phyloP scores from a whole-genome alignment of 2,888 invertebrate genomes.

The Cybosia mesomella region DNA sequence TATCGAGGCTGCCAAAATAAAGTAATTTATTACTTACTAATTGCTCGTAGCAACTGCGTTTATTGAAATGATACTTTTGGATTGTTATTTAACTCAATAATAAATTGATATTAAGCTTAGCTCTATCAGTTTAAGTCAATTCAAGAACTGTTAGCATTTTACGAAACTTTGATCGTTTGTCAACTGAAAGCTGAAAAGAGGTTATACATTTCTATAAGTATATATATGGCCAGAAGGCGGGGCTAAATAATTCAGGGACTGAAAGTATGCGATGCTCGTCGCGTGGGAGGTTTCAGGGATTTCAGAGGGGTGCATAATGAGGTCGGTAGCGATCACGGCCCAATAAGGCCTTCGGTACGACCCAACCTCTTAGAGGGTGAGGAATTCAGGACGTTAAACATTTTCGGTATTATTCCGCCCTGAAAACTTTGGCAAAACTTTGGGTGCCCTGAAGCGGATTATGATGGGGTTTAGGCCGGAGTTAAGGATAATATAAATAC shows the following conservation, averaged over 20 bases:
- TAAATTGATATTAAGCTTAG: too few species aligned
- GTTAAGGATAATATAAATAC: too few species aligned
- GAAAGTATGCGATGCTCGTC: constrained; percentile 15
- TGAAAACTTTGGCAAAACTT: background rate
- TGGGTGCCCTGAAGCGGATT: too few species aligned
- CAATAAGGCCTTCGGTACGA: constrained; percentile 10
- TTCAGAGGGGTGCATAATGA: constrained; percentile 22
- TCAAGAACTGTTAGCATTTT: too few species aligned
- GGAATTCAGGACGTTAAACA: constrained; percentile 6
- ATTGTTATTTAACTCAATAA: too few species aligned
- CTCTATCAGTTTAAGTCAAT: too few species aligned
- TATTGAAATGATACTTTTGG: too few species aligned
- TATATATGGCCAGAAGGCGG: constrained; percentile 15
- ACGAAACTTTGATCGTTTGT: background rate
- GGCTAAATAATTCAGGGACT: constrained; percentile 20
- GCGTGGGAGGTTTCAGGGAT: constrained; percentile 18
- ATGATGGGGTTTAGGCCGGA: background rate
- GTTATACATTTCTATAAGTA: background rate
- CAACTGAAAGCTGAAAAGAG: constrained; percentile 17
- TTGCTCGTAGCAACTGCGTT: too few species aligned
- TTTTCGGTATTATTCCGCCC: background rate
- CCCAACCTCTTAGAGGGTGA: constrained; percentile 18
- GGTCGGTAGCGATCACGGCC: constrained; percentile 5
- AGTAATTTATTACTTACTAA: too few species aligned
- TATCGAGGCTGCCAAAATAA: too few species aligned